Percentiles rank a stretch among this genome's conserved stretches.
Evolutionary conservation across 1,140 invertebrate species (phyloP).

Genomic region (Penaeus chinensis): DNA sequence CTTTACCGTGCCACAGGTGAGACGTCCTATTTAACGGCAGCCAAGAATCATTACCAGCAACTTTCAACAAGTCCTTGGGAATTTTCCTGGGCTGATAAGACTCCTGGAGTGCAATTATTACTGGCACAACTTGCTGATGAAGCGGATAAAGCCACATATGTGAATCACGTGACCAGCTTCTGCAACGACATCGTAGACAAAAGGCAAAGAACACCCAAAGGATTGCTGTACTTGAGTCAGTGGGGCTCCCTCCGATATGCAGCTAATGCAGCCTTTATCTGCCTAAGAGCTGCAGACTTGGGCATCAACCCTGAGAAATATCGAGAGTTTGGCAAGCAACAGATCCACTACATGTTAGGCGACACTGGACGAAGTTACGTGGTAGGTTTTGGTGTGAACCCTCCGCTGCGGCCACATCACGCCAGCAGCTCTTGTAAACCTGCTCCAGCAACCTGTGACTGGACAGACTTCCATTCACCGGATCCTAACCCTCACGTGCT

Average conservation of each 20-base stretch:
- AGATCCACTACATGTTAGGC: no score
- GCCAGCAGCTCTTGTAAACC: background rate
- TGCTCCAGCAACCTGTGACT: no score
- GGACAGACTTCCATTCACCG: background rate
- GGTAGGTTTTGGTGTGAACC: background rate
- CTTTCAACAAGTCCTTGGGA: conserved; percentile 66
- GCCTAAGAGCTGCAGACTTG: no score
- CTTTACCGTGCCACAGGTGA: conserved; percentile 70
- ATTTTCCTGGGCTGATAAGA: conserved; percentile 14
- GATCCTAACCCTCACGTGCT: conserved; percentile 64
- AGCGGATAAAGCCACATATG: no score
- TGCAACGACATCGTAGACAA: no score
- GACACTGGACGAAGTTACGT: no score
- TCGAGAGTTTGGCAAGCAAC: no score
- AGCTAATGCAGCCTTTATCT: background rate
- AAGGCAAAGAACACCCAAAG: no score
- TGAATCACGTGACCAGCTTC: no score
- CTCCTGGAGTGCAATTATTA: conserved; percentile 1
- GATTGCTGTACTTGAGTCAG: background rate
- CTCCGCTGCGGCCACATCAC: background rate
- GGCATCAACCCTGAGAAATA: no score
- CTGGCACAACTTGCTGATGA: background rate
- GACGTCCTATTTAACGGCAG: conserved; percentile 39
- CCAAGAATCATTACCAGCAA: conserved; percentile 69
- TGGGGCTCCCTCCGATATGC: conserved; percentile 22